Conservation (phyloP, 2,888 invertebrate species). For the Xanthia icteritia region DNA sequence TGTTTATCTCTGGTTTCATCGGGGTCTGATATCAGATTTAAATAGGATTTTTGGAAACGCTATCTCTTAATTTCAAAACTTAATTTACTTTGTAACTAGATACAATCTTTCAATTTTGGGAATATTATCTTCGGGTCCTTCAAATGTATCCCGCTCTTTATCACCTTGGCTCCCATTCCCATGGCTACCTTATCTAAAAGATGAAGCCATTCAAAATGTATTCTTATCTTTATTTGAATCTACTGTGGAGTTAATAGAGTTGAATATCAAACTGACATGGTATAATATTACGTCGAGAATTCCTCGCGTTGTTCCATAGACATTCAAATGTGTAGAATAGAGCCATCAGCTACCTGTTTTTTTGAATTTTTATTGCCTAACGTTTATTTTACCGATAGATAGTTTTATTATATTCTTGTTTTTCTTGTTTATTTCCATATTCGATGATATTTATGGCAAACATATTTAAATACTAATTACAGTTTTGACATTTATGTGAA, state of each 20-base stretch:
- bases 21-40: slow-evolving; percentile 10
- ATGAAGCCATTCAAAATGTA: slow-evolving; percentile 56
- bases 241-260: slow-evolving; percentile 49
- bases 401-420: slow-evolving; percentile 8
- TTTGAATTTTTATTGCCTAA: slow-evolving; percentile 3
- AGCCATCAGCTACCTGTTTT: slow-evolving; percentile 54
- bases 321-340: slow-evolving; percentile 27
- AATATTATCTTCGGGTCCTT: slow-evolving; percentile 46
- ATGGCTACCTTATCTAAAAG: slow-evolving; percentile 27
- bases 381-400: slow-evolving; percentile 17
- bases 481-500: slow-evolving; percentile 36
- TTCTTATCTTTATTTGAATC: slow-evolving; percentile 58
- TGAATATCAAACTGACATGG: slow-evolving; percentile 51
- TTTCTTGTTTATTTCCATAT: slow-evolving; percentile 45
- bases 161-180: slow-evolving; percentile 23
- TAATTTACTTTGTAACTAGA: slow-evolving; percentile 33
- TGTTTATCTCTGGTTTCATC: slow-evolving; percentile 7
- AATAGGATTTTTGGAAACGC: slow-evolving; percentile 9
- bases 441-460: not conserved
- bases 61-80: slow-evolving; percentile 19
- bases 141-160: slow-evolving; percentile 42
- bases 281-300: slow-evolving; percentile 50
- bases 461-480: slow-evolving; percentile 25
- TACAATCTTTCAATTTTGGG: slow-evolving; percentile 24
- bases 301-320: slow-evolving; percentile 48